phyloP scores from a whole-genome alignment of 2,888 invertebrate genomes.

The Ectobius pallidus region DNA sequence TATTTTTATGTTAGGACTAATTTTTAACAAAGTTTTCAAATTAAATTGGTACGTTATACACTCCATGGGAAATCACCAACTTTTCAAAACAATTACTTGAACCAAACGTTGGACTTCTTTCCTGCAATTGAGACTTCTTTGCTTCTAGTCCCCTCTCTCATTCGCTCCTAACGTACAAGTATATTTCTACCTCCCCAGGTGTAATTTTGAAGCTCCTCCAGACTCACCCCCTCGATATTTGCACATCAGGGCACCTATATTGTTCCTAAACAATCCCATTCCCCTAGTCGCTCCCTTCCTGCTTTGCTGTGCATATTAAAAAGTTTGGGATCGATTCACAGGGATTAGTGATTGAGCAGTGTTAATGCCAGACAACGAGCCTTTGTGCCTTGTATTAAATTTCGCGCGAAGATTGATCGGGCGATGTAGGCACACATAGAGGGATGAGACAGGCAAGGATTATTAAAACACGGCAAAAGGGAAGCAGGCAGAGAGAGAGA shows the following conservation, averaged over 20 bases:
- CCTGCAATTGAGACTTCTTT: too few species aligned
- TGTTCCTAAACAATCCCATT: conserved; percentile 25
- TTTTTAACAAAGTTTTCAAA: too few species aligned
- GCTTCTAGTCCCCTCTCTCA: not conserved
- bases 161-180: not conserved
- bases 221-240: conserved; percentile 19
- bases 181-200: conserved; percentile 16
- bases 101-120: not conserved
- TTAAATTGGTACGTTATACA: not conserved
- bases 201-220: conserved; percentile 30
- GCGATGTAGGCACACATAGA: conserved; percentile 1
- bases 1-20: too few species aligned
- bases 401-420: conserved; percentile 40
- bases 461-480: conserved; percentile 38
- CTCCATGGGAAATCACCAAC: conserved; percentile 5
- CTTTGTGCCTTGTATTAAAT: conserved; percentile 40
- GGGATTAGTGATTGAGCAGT: conserved; percentile 40
- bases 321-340: conserved; percentile 38
- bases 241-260: conserved; percentile 31
- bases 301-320: conserved; percentile 37
- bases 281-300: conserved; percentile 8
- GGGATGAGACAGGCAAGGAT: conserved; percentile 23
- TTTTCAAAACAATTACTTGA: not conserved
- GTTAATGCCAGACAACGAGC: conserved; percentile 33
- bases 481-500: conserved; percentile 28